Percentiles rank a stretch among this genome's conserved stretches.
phyloP scores from a whole-genome alignment of 2,888 invertebrate genomes.

The Choreutis nemorana region DNA sequence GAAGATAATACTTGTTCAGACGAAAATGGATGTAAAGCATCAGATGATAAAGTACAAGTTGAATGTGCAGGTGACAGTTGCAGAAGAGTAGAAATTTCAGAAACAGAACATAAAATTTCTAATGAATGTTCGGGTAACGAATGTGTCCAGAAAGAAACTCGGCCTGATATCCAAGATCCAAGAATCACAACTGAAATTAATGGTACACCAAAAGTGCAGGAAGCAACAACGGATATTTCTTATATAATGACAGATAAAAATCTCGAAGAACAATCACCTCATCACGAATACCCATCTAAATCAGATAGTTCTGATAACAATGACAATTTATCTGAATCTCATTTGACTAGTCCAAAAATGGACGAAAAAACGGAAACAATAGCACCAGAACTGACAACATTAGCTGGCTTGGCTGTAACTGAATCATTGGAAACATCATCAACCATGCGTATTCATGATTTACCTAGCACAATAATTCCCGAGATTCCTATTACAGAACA shows the following conservation, averaged over 20 bases:
- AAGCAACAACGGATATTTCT: background rate
- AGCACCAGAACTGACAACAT: no score
- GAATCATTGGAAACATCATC: no score
- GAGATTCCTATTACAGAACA: background rate
- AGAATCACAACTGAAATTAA: constrained; percentile 4
- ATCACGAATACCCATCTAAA: no score
- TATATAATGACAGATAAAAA: no score
- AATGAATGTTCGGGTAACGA: constrained; percentile 21
- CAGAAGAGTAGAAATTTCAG: constrained; percentile 23
- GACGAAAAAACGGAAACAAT: no score
- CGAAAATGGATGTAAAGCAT: constrained; percentile 17
- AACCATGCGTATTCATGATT: no score
- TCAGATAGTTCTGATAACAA: no score
- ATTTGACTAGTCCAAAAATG: no score
- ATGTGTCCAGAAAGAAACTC: constrained; percentile 18
- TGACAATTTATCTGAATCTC: no score
- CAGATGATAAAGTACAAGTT: constrained; percentile 13
- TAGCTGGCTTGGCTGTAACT: no score
- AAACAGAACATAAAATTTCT: constrained; percentile 16
- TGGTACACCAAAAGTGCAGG: background rate
- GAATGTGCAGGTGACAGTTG: constrained; percentile 34
- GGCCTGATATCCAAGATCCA: no score
- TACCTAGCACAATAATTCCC: background rate
- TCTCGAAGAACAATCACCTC: no score
- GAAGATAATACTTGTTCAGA: constrained; percentile 15